A percentile compares a stretch with the other conserved stretches of the same genome.
Conservation (phyloP, 2,797 vertebrate genomes). For the Alosa sapidissima region DNA sequence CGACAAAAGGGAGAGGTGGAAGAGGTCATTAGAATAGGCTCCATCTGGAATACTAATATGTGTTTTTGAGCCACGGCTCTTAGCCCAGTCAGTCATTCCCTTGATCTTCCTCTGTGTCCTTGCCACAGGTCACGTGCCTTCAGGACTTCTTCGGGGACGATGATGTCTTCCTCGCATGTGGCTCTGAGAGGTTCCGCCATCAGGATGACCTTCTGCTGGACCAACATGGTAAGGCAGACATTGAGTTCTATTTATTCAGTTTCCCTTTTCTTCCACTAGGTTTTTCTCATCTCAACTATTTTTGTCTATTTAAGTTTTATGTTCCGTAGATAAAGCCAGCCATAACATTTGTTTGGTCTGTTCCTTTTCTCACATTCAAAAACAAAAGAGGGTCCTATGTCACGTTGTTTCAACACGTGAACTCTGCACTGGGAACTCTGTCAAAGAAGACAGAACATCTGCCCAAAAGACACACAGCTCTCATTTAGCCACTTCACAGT, state of each 20-base stretch:
- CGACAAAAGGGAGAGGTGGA: too few relatives aligned
- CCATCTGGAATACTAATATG: too few relatives aligned
- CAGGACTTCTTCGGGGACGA: slow-evolving; percentile 98
- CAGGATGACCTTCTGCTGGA: slow-evolving; percentile 97
- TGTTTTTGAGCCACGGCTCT: not conserved
- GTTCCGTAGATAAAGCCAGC: not conserved
- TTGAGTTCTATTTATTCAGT: not conserved
- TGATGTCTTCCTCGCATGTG: slow-evolving; percentile 94
- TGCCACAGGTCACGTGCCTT: slow-evolving; percentile 84
- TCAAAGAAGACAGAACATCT: not conserved
- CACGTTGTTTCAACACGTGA: not conserved
- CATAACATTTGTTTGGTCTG: not conserved
- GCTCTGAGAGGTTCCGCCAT: slow-evolving; percentile 93
- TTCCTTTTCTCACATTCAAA: not conserved
- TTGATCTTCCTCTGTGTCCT: slow-evolving; percentile 22
- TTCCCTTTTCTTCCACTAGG: not conserved
- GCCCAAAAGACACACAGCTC: not conserved
- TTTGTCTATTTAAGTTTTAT: not conserved
- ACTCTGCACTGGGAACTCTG: not conserved
- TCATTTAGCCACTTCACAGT: not conserved
- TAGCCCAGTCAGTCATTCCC: not conserved
- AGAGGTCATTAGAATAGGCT: too few relatives aligned
- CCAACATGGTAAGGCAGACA: slow-evolving; percentile 83
- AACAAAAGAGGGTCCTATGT: not conserved
- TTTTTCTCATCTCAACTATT: not conserved